Evolutionary conservation across 2,888 invertebrate species (phyloP).

Genomic region (Andrena minutula): DNA sequence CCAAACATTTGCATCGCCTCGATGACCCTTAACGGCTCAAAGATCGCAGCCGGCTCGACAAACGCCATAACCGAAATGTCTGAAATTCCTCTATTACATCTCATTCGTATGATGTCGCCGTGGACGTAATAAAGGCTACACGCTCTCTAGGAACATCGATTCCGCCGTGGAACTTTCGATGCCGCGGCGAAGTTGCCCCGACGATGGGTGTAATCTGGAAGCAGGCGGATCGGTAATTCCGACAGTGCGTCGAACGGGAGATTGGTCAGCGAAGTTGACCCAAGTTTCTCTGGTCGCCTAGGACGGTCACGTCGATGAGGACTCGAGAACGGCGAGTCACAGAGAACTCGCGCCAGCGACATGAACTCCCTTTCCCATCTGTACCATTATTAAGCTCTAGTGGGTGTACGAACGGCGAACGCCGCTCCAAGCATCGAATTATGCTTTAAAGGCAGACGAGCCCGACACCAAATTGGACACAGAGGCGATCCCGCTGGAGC

Average conservation of each 20-base stretch:
- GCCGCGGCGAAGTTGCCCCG: slow-evolving; percentile 26
- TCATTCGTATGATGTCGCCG: slow-evolving; percentile 21
- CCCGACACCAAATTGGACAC: slow-evolving; percentile 15
- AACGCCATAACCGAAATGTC: slow-evolving; percentile 2
- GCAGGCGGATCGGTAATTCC: slow-evolving; percentile 44
- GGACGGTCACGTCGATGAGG: slow-evolving; percentile 42
- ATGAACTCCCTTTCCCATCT: slow-evolving; percentile 4
- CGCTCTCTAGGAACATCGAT: slow-evolving; percentile 39
- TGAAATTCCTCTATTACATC: slow-evolving; percentile 43
- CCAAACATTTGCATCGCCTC: slow-evolving; percentile 7
- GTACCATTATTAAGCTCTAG: slow-evolving; percentile 6
- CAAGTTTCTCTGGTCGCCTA: slow-evolving; percentile 29
- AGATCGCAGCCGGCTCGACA: not conserved
- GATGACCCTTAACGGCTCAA: not conserved
- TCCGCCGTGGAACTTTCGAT: not conserved
- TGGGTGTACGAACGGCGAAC: not conserved
- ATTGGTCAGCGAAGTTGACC: slow-evolving; percentile 47
- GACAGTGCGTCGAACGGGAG: slow-evolving; percentile 36
- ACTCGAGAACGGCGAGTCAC: not conserved
- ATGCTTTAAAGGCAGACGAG: slow-evolving; percentile 19
- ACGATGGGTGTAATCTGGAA: slow-evolving; percentile 37
- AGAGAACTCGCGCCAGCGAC: not conserved
- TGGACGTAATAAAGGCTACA: slow-evolving; percentile 27
- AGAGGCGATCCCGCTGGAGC: not conserved
- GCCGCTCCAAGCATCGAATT: slow-evolving; percentile 24